A percentile compares a stretch with the other conserved stretches of the same genome.
Evolutionary conservation across 2,797 vertebrate genomes (phyloP).

Genomic region (Borostomias antarcticus): DNA sequence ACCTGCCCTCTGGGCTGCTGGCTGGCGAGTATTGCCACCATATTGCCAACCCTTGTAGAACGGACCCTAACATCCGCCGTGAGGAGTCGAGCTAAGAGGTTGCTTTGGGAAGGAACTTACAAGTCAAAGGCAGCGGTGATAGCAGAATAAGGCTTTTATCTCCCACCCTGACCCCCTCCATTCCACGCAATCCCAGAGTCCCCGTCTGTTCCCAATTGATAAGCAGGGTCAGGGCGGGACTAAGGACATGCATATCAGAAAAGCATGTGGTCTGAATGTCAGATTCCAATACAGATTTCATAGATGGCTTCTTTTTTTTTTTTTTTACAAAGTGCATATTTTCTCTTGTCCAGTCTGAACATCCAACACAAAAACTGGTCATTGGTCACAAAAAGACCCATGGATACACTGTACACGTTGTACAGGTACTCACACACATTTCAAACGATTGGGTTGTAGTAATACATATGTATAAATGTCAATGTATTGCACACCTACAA

Average conservation of each 20-base stretch:
- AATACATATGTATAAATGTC: slow-evolving; percentile 15
- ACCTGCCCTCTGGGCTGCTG: neutral
- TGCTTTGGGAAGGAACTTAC: slow-evolving; percentile 27
- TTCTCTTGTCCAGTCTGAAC: slow-evolving; percentile 35
- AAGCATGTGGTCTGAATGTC: slow-evolving; percentile 27
- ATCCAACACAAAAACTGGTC: neutral
- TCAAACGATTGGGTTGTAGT: slow-evolving; percentile 20
- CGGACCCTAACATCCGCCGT: slow-evolving; percentile 24
- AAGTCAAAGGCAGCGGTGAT: slow-evolving; percentile 64
- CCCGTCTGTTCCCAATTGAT: neutral
- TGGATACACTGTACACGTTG: slow-evolving; percentile 15
- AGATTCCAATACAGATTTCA: slow-evolving; percentile 9
- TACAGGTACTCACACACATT: slow-evolving; percentile 36
- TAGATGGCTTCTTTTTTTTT: slow-evolving; percentile 31
- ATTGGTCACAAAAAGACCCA: neutral
- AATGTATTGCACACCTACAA: slow-evolving; percentile 20
- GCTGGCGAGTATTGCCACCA: neutral
- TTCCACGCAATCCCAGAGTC: neutral
- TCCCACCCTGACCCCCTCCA: slow-evolving; percentile 23
- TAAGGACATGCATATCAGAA: slow-evolving; percentile 43
- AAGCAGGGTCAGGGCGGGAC: slow-evolving; percentile 28
- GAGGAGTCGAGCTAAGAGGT: slow-evolving; percentile 25
- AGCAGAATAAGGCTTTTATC: slow-evolving; percentile 62
- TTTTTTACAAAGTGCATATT: slow-evolving; percentile 46
- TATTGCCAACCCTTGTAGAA: neutral